These are phyloP conservation scores for Alcedo quadribrachys DNA, from an alignment of 2,797 vertebrate genomes.

Conservation along the genomic window DNA sequence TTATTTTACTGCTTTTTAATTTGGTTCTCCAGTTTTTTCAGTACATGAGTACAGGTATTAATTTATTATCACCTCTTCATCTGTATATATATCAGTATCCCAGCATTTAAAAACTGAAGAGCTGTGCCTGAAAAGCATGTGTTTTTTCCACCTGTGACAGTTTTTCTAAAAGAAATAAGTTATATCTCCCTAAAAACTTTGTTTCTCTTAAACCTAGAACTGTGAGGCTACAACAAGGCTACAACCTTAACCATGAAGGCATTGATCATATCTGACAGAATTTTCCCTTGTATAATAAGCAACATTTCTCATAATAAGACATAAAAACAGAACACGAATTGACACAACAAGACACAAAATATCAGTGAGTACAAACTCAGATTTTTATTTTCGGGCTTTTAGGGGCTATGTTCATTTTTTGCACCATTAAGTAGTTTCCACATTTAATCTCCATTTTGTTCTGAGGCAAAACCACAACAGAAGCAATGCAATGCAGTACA, in stretches of 20 bases:
- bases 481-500: background rate
- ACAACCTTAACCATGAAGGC: background rate
- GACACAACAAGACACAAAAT: background rate
- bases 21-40: background rate
- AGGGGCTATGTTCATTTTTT: slow-evolving; percentile 51
- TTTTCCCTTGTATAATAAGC: slow-evolving; percentile 22
- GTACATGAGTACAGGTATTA: background rate
- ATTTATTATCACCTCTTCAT: background rate
- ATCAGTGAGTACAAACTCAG: slow-evolving; percentile 9
- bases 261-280: slow-evolving; percentile 6
- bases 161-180: background rate
- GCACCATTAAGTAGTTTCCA: slow-evolving; percentile 53
- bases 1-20: background rate
- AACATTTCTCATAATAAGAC: slow-evolving; percentile 34
- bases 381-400: slow-evolving; percentile 50
- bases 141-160: background rate
- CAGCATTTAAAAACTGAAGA: background rate
- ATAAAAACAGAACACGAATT: slow-evolving; percentile 33
- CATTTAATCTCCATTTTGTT: slow-evolving; percentile 32
- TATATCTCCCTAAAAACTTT: background rate
- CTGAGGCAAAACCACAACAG: slow-evolving; percentile 25
- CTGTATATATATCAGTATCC: background rate
- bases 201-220: background rate
- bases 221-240: background rate
- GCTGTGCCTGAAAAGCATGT: background rate